These are phyloP conservation scores for Odontamblyopus lacepedii DNA, from an alignment of 2,797 vertebrate species.

Conservation along the genomic window DNA sequence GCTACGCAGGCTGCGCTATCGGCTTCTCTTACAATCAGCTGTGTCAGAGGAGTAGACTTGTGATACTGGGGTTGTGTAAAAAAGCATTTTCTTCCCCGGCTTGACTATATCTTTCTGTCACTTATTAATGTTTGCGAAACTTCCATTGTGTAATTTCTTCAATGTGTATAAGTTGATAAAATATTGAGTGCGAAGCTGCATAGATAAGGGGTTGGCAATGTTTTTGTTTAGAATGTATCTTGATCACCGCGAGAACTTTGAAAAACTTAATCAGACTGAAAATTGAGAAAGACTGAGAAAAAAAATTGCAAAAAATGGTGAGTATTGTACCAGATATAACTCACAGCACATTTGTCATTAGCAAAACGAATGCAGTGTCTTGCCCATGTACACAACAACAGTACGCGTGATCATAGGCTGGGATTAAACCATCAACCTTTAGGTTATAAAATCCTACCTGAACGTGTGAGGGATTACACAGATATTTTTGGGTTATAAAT, in stretches of 20 bases:
- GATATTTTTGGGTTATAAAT: no score
- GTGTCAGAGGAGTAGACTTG: constrained; percentile 78
- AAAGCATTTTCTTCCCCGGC: constrained; percentile 67
- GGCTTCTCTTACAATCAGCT: constrained; percentile 81
- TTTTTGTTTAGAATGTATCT: background rate
- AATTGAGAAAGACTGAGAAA: no score
- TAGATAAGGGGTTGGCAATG: constrained; percentile 43
- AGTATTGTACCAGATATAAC: no score
- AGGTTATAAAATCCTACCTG: no score
- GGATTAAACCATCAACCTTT: background rate
- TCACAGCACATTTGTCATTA: no score
- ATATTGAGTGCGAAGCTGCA: constrained; percentile 57
- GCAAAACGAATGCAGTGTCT: background rate
- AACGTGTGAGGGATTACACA: no score
- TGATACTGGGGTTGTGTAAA: constrained; percentile 81
- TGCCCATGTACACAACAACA: background rate
- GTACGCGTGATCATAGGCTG: background rate
- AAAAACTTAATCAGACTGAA: background rate
- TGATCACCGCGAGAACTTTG: background rate
- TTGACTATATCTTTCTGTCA: constrained; percentile 74
- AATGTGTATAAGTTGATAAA: constrained; percentile 56
- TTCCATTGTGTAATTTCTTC: constrained; percentile 31
- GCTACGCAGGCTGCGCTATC: constrained; percentile 74
- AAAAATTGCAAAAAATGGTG: no score
- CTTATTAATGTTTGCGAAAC: constrained; percentile 74